These are phyloP conservation scores for Apodemia mormo DNA, from an alignment of 2,888 invertebrate species.

Conservation along the genomic window DNA sequence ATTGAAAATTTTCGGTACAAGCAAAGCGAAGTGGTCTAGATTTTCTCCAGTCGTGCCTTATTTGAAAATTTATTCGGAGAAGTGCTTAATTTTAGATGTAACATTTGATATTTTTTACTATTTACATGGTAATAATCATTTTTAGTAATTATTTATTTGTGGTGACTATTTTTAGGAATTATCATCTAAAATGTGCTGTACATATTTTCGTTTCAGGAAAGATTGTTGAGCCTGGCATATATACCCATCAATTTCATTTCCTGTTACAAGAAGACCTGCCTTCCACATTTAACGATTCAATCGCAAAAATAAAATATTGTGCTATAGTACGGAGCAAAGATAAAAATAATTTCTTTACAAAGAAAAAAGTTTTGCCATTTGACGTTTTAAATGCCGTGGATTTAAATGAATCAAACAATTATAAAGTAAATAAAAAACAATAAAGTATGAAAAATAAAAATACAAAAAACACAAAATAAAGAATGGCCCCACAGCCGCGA, in stretches of 20 bases:
- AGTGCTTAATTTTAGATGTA: slow-evolving; percentile 54
- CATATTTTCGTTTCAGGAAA: slow-evolving; percentile 43
- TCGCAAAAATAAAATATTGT: slow-evolving; percentile 58
- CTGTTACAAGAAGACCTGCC: slow-evolving; percentile 61
- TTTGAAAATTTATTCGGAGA: slow-evolving; percentile 64
- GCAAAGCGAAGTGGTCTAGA: slow-evolving; percentile 67
- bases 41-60: slow-evolving; percentile 62
- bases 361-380: slow-evolving; percentile 47
- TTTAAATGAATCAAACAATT: slow-evolving; percentile 54
- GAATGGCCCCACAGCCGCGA: too few species aligned
- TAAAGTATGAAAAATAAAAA: neutral
- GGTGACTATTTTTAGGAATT: too few species aligned
- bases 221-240: slow-evolving; percentile 51
- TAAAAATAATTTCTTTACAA: slow-evolving; percentile 45
- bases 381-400: slow-evolving; percentile 56
- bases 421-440: slow-evolving; percentile 48
- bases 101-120: slow-evolving; percentile 54
- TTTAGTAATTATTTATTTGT: neutral
- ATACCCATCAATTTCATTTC: slow-evolving; percentile 64
- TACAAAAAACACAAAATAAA: neutral
- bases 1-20: slow-evolving; percentile 56
- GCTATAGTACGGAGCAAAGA: slow-evolving; percentile 60
- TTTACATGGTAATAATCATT: slow-evolving; percentile 38
- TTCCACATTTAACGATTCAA: slow-evolving; percentile 60
- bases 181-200: slow-evolving; percentile 17